Conservation (phyloP, 2,888 invertebrate genomes). For the Drosophila bunnanda region DNA sequence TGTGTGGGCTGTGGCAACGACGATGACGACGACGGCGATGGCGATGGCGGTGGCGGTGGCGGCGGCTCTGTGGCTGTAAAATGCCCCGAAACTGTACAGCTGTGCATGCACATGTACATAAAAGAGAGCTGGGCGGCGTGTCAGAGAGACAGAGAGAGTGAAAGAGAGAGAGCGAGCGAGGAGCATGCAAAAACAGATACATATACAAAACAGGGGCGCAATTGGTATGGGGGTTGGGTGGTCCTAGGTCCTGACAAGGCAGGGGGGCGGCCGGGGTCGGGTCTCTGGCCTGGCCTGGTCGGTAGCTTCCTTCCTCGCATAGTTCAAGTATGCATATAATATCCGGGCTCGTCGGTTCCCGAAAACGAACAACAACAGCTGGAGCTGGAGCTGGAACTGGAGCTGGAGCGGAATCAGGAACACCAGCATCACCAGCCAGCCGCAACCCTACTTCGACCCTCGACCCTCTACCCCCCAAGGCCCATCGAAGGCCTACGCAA, state of each 20-base stretch:
- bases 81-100: slow-evolving; percentile 75
- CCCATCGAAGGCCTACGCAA: slow-evolving; percentile 23
- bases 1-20: slow-evolving; percentile 22
- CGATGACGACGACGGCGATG: slow-evolving; percentile 19
- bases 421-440: slow-evolving; percentile 5
- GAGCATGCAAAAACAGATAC: slow-evolving; percentile 74
- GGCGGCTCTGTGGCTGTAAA: slow-evolving; percentile 71
- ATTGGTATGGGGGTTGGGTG: neutral
- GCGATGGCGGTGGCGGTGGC: slow-evolving; percentile 15
- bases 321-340: slow-evolving; percentile 80
- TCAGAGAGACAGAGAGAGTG: slow-evolving; percentile 4
- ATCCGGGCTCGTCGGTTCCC: slow-evolving; percentile 74
- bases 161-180: slow-evolving; percentile 44
- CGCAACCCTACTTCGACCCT: slow-evolving; percentile 5
- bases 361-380: slow-evolving; percentile 59
- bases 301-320: slow-evolving; percentile 69
- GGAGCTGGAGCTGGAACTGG: slow-evolving; percentile 21
- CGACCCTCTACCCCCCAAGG: neutral
- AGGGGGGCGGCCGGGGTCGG: slow-evolving; percentile 4
- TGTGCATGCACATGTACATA: slow-evolving; percentile 74
- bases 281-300: slow-evolving; percentile 29
- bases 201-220: slow-evolving; percentile 59
- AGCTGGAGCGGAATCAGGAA: slow-evolving; percentile 24
- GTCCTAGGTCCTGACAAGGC: slow-evolving; percentile 5
- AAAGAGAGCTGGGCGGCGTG: slow-evolving; percentile 30